These are phyloP conservation scores for Hydrotaea cyrtoneurina DNA, from an alignment of 2,888 invertebrate species.

Conservation along the genomic window DNA sequence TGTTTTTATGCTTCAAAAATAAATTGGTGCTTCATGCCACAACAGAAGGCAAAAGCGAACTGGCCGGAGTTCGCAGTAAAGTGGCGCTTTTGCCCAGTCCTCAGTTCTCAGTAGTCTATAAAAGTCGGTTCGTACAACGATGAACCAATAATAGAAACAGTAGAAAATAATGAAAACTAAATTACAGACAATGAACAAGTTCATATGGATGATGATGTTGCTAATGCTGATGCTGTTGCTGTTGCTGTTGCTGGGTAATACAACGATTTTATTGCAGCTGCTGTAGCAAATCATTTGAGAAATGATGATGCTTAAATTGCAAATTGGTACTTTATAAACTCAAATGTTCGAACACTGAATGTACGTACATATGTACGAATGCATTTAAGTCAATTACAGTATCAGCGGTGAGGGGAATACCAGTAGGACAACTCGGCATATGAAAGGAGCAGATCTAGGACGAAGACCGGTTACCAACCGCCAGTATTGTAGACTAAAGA, in stretches of 20 bases:
- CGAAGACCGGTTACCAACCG: no score
- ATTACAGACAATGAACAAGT: slow-evolving; percentile 50
- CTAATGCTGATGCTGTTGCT: background rate
- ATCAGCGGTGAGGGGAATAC: no score
- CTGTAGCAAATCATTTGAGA: background rate
- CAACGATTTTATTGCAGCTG: background rate
- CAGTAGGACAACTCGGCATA: no score
- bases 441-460: no score
- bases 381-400: no score
- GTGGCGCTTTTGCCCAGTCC: background rate
- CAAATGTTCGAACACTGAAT: no score
- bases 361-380: no score
- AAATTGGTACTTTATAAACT: slow-evolving; percentile 6
- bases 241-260: background rate
- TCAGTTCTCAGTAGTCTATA: background rate
- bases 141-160: slow-evolving; percentile 48
- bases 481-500: no score
- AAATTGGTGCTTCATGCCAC: slow-evolving; percentile 54
- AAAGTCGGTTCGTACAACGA: background rate
- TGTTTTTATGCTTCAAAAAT: slow-evolving; percentile 44
- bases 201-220: slow-evolving; percentile 9
- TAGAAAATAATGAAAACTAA: slow-evolving; percentile 57
- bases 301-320: slow-evolving; percentile 24
- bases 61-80: background rate
- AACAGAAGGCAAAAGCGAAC: background rate